Base-by-base conservation (phyloP, 2,888 invertebrate genomes). In the Cosmopolites sordidus region DNA sequence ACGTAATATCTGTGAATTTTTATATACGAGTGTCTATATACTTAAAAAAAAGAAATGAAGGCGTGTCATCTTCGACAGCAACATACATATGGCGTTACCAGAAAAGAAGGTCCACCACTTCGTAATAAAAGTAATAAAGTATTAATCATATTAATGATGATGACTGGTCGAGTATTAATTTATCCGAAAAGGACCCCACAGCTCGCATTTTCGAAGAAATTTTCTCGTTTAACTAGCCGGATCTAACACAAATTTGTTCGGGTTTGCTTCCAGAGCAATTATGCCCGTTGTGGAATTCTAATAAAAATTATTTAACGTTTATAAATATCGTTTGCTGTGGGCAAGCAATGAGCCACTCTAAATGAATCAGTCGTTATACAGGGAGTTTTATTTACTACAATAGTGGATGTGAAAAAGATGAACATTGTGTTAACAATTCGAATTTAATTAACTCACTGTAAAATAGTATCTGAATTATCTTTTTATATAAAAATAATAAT, bases 131-230 rank as follows among this genome's bases (percentile, higher is more conserved):
- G 49, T 43, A 38, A 16, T 16, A 49, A 42, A 48, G 12, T 43
- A 47, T 54, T 50, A 54, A 54, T 54, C 47, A 54, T 54, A 50
- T 54, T 49, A 50, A 54, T 45, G 46, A 54, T 49, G 46, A 54
- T 54, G 54, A 54, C 48, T 54, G 6, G 44, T 48, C 38, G 44
- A 48, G 33, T 33, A 11, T 11, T 33, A 33, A 33, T 33, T 33
- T 33, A 33, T 12, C 12, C 12, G 33, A 33, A 33, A 33, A 12
- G 30, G 53, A 54, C 53, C 53, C 45, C 55, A 43, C 55, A 55
- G 38, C 47, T 43, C 17, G 49, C 27, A 18, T 29, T 55, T 55
- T 55, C 50, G 33, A 16, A 22, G 55, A 55, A 55, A 27, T 51
- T 50, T 17, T 12, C 17, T 8, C 9, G 11, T n/a, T 54, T 48